Evolutionary conservation across 2,888 invertebrate species (phyloP).

Genomic region (Escarpia spicata): DNA sequence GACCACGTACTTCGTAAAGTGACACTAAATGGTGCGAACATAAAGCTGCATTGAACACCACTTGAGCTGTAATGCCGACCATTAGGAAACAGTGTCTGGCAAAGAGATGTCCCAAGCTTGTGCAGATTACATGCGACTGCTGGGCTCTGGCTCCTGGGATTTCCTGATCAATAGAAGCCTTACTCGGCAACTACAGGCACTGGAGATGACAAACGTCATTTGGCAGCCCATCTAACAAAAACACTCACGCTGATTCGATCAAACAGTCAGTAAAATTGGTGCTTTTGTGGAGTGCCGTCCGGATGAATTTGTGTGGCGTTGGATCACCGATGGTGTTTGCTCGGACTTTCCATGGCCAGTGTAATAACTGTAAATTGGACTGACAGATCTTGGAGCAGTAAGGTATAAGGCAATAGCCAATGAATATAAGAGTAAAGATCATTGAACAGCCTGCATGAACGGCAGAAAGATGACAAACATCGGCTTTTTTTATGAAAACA

Average conservation of each 20-base stretch:
- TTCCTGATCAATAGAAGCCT: not conserved
- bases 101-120: not conserved
- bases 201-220: not conserved
- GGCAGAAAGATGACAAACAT: too few relatives aligned
- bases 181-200: not conserved
- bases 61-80: not conserved
- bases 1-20: not conserved
- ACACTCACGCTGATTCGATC: not conserved
- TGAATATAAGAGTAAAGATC: too few relatives aligned
- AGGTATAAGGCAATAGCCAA: too few relatives aligned
- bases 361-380: not conserved
- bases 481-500: too few relatives aligned
- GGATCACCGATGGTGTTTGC: not conserved
- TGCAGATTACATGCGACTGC: not conserved
- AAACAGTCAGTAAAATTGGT: not conserved
- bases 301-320: not conserved
- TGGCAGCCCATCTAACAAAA: not conserved
- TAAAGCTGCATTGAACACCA: not conserved
- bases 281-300: not conserved
- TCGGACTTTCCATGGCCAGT: not conserved
- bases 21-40: slow-evolving; percentile 3
- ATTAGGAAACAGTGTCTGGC: not conserved
- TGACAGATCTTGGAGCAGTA: too few relatives aligned
- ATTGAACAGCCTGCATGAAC: too few relatives aligned
- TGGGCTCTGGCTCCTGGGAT: not conserved